Evolutionary conservation across 2,113 vertebrate genomes (phyloP).

Genomic region (Acrocephalus kingi): DNA sequence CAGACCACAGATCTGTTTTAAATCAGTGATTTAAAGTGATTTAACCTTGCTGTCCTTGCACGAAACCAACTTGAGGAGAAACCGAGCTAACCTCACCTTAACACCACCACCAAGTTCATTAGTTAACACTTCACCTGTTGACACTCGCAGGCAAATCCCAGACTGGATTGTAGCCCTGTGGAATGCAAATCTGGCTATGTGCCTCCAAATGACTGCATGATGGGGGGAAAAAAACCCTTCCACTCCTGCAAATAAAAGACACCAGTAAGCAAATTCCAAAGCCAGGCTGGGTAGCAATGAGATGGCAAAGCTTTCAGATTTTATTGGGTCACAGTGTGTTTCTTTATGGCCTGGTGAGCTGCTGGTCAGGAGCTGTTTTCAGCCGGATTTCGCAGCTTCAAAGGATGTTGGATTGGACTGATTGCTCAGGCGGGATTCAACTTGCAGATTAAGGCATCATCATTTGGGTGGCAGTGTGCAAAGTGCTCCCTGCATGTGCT

Average conservation of each 20-base stretch:
- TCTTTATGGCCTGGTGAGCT: constrained; percentile 35
- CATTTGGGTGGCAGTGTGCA: neutral
- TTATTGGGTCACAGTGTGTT: neutral
- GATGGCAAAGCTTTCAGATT: constrained; percentile 36
- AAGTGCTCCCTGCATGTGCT: neutral
- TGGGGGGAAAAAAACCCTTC: constrained; percentile 24
- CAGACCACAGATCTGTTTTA: neutral
- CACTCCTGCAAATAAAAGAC: constrained; percentile 59
- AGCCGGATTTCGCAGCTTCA: constrained; percentile 27
- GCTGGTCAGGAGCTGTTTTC: constrained; percentile 44
- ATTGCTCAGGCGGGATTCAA: constrained; percentile 20
- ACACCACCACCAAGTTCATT: constrained; percentile 50
- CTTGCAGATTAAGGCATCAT: constrained; percentile 10
- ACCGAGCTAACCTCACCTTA: constrained; percentile 52
- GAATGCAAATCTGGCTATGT: constrained; percentile 62
- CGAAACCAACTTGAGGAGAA: neutral
- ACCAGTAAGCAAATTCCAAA: constrained; percentile 63
- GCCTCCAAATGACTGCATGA: constrained; percentile 42
- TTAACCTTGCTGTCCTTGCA: neutral
- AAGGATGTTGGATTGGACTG: constrained; percentile 7
- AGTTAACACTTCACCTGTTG: constrained; percentile 65
- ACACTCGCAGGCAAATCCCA: constrained; percentile 67
- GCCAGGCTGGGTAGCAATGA: constrained; percentile 39
- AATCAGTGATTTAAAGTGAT: neutral
- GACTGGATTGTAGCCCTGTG: constrained; percentile 48